Evolutionary conservation across 1,140 invertebrate genomes (phyloP), one percentile per base, ranked within the genome.

Genomic region (Drosophila bipectinata): DNA sequence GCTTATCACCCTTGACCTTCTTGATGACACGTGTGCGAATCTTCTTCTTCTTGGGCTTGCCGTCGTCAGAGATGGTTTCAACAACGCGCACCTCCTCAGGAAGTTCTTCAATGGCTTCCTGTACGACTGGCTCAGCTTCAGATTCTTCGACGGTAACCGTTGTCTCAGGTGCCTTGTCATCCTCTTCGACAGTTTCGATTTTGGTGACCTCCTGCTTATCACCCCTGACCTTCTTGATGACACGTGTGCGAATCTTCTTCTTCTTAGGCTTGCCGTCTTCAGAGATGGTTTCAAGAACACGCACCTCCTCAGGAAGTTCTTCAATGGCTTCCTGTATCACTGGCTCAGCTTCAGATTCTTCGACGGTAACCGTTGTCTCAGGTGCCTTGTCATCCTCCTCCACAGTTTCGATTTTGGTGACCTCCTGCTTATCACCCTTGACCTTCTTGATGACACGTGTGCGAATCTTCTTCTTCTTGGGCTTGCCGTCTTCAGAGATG

Each of bases 181-280:
- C 34, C 34, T 37, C 34, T 3, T 37, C 34, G 4, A 37, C 34
- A 37, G 34, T 37, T 37, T 37, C 34, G 34, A 37, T 37, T 37
- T 37, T 37, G 34, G 34, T 37, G 9, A 37, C 34, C 4, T 37
- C 12, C 34, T 37, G 34, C 12, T 37, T 37, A 4, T 37, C 34
- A 37, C 34, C 34, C 34, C n/a, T 37, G 34, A 37, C 34, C 34
- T 37, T 37, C 34, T 37, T 37, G 34, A 37, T 37, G 34, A 37
- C 34, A 4, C 34, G 34, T 3, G 34, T 37, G 10, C 34, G 34
- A n/a, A 37, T 37, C 34, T 37, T 37, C 34, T 37, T 37, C 10
- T 37, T 37, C 34, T 37, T 37, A 4, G 34, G 34, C 10, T 37
- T 37, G 34, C 34, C 34, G 10, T 37, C 34, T 37, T 37, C 34